These are phyloP conservation scores for Tamias sibiricus DNA, from an alignment of 2,113 vertebrate genomes.

Conservation along the genomic window DNA sequence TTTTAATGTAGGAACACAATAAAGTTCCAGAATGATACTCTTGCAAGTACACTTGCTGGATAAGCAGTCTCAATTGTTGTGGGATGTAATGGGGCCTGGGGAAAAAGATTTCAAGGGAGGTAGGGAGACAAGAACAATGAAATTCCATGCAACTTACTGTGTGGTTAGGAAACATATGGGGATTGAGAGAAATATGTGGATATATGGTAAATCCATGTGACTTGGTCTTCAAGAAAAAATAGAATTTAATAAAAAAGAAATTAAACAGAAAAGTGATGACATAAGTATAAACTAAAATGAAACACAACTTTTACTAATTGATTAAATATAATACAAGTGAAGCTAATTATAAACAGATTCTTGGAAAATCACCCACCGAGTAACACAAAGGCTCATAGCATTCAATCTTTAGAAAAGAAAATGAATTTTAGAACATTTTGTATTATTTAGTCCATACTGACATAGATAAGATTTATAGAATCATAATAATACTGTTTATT, in stretches of 20 bases:
- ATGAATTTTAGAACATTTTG: neutral
- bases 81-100: neutral
- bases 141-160: neutral
- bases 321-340: neutral
- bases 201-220: neutral
- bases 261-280: neutral
- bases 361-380: neutral
- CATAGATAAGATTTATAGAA: neutral
- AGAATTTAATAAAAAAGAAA: neutral
- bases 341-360: neutral
- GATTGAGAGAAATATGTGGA: neutral
- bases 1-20: neutral
- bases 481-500: neutral
- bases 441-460: neutral
- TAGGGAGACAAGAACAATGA: neutral
- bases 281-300: neutral
- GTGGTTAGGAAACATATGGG: neutral
- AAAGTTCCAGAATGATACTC: neutral
- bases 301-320: neutral
- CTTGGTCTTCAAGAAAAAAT: neutral
- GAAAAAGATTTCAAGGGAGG: neutral
- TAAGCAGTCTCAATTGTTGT: neutral
- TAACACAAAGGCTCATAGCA: neutral
- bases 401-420: neutral
- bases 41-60: neutral